Percentiles rank a stretch among this genome's conserved stretches.
Conservation (phyloP, 2,113 vertebrate genomes). For the Pelobates fuscus region DNA sequence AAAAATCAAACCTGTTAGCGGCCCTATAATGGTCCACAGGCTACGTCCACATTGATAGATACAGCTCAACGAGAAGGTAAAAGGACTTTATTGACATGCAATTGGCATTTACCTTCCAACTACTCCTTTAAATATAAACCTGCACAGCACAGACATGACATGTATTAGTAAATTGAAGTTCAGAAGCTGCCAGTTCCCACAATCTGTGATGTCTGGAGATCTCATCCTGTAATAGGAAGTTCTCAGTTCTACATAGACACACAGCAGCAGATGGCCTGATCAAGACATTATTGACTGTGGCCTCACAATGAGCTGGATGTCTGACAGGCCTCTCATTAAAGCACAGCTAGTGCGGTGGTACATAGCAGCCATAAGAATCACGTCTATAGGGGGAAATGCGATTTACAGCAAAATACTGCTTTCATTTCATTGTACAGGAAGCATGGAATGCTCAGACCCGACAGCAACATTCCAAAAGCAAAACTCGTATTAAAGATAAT, state of each 20-base stretch:
- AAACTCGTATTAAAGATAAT: not conserved
- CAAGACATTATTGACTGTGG: constrained; percentile 45
- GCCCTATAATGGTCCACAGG: too few relatives aligned
- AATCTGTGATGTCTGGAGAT: constrained; percentile 28
- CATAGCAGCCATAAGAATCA: constrained; percentile 7
- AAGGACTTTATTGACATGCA: too few relatives aligned
- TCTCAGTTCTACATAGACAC: constrained; percentile 26
- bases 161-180: not conserved
- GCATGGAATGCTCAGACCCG: not conserved
- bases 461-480: not conserved
- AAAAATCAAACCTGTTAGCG: too few relatives aligned
- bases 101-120: too few relatives aligned
- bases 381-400: constrained; percentile 22
- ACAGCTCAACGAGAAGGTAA: too few relatives aligned
- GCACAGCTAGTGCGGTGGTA: constrained; percentile 36
- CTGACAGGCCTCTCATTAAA: constrained; percentile 39
- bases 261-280: constrained; percentile 44
- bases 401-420: constrained; percentile 19
- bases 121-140: too few relatives aligned
- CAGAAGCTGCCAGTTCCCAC: constrained; percentile 7
- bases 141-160: not conserved
- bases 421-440: constrained; percentile 24
- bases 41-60: too few relatives aligned
- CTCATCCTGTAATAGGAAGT: constrained; percentile 28
- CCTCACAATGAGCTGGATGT: constrained; percentile 47